A percentile compares a stretch with the other conserved stretches of the same genome.
These are phyloP conservation scores for Alectoris magna DNA, from an alignment of 2,797 vertebrate species.

Conservation along the genomic window DNA sequence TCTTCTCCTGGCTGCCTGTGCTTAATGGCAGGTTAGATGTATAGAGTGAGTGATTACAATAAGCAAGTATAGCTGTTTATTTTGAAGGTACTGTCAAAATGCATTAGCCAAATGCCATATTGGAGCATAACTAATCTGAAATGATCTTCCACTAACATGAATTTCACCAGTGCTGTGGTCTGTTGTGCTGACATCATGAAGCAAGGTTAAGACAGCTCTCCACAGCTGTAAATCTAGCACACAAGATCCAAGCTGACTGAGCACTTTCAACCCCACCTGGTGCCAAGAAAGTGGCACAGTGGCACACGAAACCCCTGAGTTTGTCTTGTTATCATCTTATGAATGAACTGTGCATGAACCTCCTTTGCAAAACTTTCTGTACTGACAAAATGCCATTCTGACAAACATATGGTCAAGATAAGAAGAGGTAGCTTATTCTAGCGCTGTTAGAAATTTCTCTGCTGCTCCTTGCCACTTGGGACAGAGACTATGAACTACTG, in stretches of 20 bases:
- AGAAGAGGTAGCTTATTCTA: neutral
- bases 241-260: constrained; percentile 35
- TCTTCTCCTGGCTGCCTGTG: neutral
- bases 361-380: neutral
- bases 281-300: constrained; percentile 44
- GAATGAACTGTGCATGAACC: neutral
- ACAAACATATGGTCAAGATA: neutral
- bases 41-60: neutral
- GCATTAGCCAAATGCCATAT: constrained; percentile 58
- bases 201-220: constrained; percentile 59
- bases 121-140: constrained; percentile 61
- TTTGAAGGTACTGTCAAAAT: constrained; percentile 65
- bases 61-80: neutral
- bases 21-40: neutral
- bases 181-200: constrained; percentile 56
- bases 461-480: neutral
- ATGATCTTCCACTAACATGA: constrained; percentile 52
- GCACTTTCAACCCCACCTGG: constrained; percentile 32
- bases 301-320: neutral
- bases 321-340: neutral
- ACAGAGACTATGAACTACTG: neutral
- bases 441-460: neutral
- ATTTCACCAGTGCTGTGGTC: constrained; percentile 41
- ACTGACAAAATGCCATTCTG: neutral
- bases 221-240: constrained; percentile 53